Conservation (phyloP, 2,113 vertebrate genomes). For the Cyanoramphus novaezelandiae region DNA sequence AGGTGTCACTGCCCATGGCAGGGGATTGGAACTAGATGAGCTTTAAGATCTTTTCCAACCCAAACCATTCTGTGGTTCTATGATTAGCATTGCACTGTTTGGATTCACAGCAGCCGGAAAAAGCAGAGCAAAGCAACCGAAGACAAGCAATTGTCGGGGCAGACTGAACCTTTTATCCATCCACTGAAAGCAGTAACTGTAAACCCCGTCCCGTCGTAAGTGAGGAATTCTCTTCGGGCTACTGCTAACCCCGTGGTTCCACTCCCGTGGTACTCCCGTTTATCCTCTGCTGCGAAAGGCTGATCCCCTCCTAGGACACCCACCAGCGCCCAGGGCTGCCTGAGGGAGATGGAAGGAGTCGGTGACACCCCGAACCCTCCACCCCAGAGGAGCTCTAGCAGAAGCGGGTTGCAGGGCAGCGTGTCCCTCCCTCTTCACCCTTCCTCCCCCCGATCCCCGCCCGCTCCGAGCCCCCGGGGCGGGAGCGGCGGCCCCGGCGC, state of each 20-base stretch:
- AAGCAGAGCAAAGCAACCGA: not conserved
- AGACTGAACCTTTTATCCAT: constrained; percentile 52
- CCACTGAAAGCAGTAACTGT: constrained; percentile 53
- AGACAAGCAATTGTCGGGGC: not conserved
- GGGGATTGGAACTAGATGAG: not conserved
- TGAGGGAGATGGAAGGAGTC: not conserved
- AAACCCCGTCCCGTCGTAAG: not conserved
- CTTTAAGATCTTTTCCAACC: not conserved
- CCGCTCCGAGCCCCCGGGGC: not conserved
- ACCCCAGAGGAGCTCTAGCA: rapidly evolving
- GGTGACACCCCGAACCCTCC: not conserved
- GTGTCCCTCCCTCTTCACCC: not conserved
- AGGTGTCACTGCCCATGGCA: not conserved
- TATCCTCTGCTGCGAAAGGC: constrained; percentile 4
- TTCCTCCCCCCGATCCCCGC: not conserved
- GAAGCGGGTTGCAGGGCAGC: not conserved
- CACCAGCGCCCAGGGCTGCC: constrained; percentile 63
- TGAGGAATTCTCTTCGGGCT: constrained; percentile 45
- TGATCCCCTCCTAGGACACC: constrained; percentile 4
- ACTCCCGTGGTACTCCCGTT: not conserved
- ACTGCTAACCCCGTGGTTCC: constrained; percentile 18
- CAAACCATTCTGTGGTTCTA: not conserved
- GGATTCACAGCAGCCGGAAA: not conserved
- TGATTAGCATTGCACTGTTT: not conserved
- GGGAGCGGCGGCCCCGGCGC: not conserved